A percentile compares a stretch with the other conserved stretches of the same genome.
These are phyloP conservation scores for Helicoverpa assulta DNA, from an alignment of 2,888 invertebrate genomes.

Conservation along the genomic window DNA sequence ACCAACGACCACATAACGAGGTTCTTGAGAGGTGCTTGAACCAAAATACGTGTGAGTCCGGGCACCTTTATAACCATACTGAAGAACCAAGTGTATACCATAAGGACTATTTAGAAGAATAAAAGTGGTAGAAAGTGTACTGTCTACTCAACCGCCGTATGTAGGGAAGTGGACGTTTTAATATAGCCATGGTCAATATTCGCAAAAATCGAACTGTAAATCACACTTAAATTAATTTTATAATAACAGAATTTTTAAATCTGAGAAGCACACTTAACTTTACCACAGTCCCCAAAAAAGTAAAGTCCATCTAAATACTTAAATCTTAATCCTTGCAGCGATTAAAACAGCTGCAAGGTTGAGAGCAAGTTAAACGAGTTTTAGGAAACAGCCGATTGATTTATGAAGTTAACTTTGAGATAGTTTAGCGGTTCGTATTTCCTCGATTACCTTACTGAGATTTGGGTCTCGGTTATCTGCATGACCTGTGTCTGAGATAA, in stretches of 20 bases:
- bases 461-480: conserved; percentile 42
- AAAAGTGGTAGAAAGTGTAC: neutral
- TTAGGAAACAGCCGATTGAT: conserved; percentile 60
- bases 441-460: conserved; percentile 48
- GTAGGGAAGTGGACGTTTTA: too few relatives aligned
- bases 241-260: too few relatives aligned
- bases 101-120: neutral
- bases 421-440: conserved; percentile 55
- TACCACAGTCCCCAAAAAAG: neutral
- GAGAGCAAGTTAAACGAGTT: conserved; percentile 52
- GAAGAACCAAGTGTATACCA: conserved; percentile 3
- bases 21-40: conserved; percentile 18
- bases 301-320: conserved; percentile 1
- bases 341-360: conserved; percentile 26
- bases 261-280: too few relatives aligned
- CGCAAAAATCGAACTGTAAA: too few relatives aligned
- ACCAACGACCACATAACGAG: conserved; percentile 45
- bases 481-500: conserved; percentile 45
- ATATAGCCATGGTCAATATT: too few relatives aligned
- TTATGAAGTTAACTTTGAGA: conserved; percentile 57
- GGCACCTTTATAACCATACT: conserved; percentile 36
- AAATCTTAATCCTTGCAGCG: conserved; percentile 38
- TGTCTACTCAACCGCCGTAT: neutral
- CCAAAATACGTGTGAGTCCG: conserved; percentile 16
- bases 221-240: too few relatives aligned